Evolutionary conservation across 2,888 invertebrate genomes (phyloP).

Genomic region (Cacoxenus indagator): DNA sequence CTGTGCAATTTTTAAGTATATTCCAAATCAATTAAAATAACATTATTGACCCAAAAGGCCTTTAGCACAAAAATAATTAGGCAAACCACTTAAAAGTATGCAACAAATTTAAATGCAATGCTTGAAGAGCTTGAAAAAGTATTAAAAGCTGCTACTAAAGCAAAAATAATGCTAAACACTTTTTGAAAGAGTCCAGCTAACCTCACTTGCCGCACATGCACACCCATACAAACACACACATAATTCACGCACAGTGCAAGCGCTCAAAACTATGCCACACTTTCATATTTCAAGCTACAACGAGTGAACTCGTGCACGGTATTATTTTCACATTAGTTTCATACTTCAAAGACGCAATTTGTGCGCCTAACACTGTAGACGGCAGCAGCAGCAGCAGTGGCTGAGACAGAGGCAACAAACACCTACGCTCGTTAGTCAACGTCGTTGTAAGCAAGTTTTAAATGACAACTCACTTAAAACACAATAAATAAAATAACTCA

Average conservation of each 20-base stretch:
- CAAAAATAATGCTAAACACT: neutral
- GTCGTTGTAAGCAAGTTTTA: constrained; percentile 6
- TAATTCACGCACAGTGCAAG: neutral
- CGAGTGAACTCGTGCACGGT: neutral
- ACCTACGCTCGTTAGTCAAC: neutral
- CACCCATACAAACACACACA: too few species aligned
- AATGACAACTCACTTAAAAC: constrained; percentile 62
- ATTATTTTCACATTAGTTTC: constrained; percentile 12
- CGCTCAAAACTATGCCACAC: neutral
- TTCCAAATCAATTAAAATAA: neutral
- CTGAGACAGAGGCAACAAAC: too few species aligned
- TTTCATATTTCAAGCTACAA: too few species aligned
- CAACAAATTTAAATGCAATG: neutral
- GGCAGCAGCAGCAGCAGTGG: neutral
- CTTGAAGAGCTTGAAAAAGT: neutral
- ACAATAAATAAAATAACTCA: constrained; percentile 58
- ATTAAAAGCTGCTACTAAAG: neutral
- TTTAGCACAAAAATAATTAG: neutral
- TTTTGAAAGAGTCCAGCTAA: neutral
- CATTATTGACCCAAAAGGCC: neutral
- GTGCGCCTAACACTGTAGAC: neutral
- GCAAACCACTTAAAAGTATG: neutral
- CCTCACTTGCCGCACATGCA: neutral
- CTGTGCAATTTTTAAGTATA: too few species aligned
- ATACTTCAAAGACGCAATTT: neutral